These are phyloP conservation scores for Anabacerthia variegaticeps DNA, from an alignment of 2,797 vertebrate species.

Conservation along the genomic window DNA sequence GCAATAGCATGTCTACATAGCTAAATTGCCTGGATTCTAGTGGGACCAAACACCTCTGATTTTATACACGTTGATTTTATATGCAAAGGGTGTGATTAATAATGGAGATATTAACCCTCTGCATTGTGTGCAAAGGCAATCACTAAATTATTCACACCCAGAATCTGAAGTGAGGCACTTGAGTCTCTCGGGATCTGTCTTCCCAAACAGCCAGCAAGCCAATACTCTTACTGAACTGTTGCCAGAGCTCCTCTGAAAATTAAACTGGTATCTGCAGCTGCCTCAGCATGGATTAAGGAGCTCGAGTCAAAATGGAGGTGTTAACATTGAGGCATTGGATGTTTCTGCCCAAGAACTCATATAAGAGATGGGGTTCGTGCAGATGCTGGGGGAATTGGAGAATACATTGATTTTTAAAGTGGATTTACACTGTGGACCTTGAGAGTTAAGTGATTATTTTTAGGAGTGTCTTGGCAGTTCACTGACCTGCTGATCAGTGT, in stretches of 20 bases:
- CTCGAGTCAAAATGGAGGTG: background rate
- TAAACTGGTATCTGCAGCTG: background rate
- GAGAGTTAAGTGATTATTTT: background rate
- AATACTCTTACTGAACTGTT: background rate
- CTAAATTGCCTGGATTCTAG: background rate
- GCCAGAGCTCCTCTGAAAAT: background rate
- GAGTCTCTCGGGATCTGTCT: background rate
- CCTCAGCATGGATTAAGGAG: background rate
- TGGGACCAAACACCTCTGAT: background rate
- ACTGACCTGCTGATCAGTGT: conserved; percentile 36
- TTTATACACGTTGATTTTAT: background rate
- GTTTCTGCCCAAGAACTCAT: background rate
- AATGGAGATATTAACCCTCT: background rate
- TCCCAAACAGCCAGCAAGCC: background rate
- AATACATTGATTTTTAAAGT: background rate
- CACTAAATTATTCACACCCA: background rate
- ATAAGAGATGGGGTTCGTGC: background rate
- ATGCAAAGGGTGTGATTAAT: background rate
- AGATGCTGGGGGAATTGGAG: background rate
- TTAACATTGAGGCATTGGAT: background rate
- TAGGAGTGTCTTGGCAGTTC: background rate
- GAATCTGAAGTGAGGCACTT: background rate
- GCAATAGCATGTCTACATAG: accelerated
- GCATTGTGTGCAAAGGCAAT: background rate
- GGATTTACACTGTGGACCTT: background rate